Conservation (phyloP, 2,888 invertebrate genomes). For the Dicyrtoma fusca region DNA sequence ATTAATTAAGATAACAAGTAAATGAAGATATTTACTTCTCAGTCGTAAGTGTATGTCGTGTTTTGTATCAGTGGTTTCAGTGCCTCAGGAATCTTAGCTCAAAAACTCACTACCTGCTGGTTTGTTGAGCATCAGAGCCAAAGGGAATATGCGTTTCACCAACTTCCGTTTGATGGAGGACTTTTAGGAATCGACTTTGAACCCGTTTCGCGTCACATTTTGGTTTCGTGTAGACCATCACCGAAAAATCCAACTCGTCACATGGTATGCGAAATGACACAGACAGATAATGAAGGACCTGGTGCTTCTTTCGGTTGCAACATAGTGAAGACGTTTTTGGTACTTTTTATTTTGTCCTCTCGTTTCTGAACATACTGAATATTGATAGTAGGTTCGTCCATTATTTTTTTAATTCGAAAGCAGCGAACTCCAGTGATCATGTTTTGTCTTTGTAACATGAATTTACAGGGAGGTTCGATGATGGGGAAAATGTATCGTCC, state of each 20-base stretch:
- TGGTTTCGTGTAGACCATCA: constrained; percentile 74
- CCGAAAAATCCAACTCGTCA: constrained; percentile 61
- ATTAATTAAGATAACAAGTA: too few relatives aligned
- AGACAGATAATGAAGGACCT: constrained; percentile 34
- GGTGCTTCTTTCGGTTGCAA: constrained; percentile 49
- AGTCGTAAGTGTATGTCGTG: not conserved
- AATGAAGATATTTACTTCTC: too few relatives aligned
- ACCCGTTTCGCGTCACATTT: constrained; percentile 66
- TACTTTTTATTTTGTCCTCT: constrained; percentile 25
- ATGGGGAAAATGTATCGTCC: constrained; percentile 44
- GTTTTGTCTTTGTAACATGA: too few relatives aligned
- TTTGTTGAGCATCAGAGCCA: constrained; percentile 65
- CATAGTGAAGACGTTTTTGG: constrained; percentile 53
- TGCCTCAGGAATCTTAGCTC: constrained; percentile 70
- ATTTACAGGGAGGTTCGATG: constrained; percentile 41
- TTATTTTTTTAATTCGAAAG: constrained; percentile 8
- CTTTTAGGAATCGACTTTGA: constrained; percentile 77
- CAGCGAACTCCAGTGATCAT: too few relatives aligned
- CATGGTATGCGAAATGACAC: constrained; percentile 58
- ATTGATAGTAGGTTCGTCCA: not conserved
- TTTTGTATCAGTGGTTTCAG: constrained; percentile 37
- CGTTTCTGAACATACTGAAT: not conserved
- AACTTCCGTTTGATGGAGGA: constrained; percentile 71
- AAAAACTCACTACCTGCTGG: constrained; percentile 71
- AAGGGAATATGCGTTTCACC: constrained; percentile 59